Percentiles rank a stretch among this genome's conserved stretches.
Conservation (phyloP, 1,140 invertebrate species). For the Oryzaephilus surinamensis region DNA sequence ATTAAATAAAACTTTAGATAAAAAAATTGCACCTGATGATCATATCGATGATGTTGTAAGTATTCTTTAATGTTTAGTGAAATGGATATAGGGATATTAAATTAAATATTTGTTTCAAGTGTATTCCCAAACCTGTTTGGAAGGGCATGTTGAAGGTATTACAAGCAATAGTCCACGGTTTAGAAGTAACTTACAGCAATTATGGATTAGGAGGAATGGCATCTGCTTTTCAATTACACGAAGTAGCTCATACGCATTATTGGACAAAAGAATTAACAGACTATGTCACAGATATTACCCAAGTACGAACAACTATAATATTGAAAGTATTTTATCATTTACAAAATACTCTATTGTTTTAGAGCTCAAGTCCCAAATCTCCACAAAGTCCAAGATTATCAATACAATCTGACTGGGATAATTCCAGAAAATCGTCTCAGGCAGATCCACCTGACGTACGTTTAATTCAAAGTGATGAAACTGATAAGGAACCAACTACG, state of each 20-base stretch:
- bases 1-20: conserved; percentile 87
- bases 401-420: conserved; percentile 39
- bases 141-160: conserved; percentile 94
- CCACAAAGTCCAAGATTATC: conserved; percentile 48
- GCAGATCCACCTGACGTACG: conserved; percentile 42
- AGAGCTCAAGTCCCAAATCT: conserved; percentile 43
- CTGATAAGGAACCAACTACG: conserved; percentile 55
- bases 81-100: conserved; percentile 3
- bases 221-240: conserved; percentile 89
- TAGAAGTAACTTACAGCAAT: conserved; percentile 87
- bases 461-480: conserved; percentile 30
- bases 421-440: conserved; percentile 43
- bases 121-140: conserved; percentile 79
- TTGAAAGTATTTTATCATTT: conserved; percentile 21
- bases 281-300: conserved; percentile 26
- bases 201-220: conserved; percentile 95
- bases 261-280: conserved; percentile 82
- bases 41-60: conserved; percentile 96
- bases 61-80: conserved; percentile 17
- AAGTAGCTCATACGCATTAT: conserved; percentile 97
- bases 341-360: conserved; percentile 22
- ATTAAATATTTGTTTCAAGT: conserved; percentile 43
- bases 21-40: conserved; percentile 89
- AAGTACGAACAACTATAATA: conserved; percentile 16
- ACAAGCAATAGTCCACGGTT: conserved; percentile 76